These are phyloP conservation scores for Noctilio leporinus DNA, from an alignment of 2,113 vertebrate species.

Conservation along the genomic window DNA sequence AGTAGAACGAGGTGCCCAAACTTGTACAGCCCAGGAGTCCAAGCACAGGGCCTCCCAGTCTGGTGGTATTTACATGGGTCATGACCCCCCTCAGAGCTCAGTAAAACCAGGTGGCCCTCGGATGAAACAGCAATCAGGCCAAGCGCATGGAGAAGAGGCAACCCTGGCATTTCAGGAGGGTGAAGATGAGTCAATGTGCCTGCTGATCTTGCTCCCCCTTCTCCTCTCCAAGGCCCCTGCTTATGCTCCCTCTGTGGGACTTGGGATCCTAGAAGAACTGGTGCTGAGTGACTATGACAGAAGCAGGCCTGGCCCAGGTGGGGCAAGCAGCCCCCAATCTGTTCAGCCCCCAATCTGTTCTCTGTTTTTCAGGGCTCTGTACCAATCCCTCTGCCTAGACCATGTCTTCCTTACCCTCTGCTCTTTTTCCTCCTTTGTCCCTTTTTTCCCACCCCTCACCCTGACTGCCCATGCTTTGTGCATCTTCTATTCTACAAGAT, in stretches of 20 bases:
- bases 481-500: not conserved
- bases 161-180: not conserved
- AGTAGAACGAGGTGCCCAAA: not conserved
- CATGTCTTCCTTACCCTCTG: too few species aligned
- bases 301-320: not conserved
- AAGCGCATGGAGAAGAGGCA: not conserved
- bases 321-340: not conserved
- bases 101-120: fast-evolving
- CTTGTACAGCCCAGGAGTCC: not conserved
- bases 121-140: not conserved
- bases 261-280: not conserved
- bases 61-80: not conserved
- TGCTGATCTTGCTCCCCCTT: not conserved
- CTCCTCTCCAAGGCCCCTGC: not conserved
- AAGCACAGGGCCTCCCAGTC: not conserved
- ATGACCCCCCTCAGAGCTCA: not conserved
- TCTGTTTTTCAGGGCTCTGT: not conserved
- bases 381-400: not conserved
- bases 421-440: not conserved
- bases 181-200: fast-evolving
- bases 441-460: not conserved
- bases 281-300: not conserved
- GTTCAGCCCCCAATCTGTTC: not conserved
- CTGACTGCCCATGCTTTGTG: not conserved
- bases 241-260: not conserved